Evolutionary conservation across 2,888 invertebrate species (phyloP), one percentile per base, ranked within the genome.

Genomic region (Drosophila mimica): DNA sequence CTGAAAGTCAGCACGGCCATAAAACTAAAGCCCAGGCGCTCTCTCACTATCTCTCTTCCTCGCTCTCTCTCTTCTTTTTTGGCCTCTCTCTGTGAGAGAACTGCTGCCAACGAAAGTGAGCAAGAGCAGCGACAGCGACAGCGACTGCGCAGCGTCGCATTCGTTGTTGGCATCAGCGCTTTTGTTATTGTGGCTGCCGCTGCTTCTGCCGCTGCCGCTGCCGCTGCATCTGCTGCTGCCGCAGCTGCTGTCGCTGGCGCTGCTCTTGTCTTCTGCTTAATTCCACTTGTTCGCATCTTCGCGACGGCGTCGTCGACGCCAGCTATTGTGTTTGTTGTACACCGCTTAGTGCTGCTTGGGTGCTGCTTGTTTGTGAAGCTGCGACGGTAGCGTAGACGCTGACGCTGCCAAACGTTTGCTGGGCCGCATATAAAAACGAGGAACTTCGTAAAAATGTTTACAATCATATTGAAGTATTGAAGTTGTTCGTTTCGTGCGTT

Each of bases 361-460:
- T 48, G 71, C 74, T 74, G 66, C 64, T 56, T 43, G 46, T 49
- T 52, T 54, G 28, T 54, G 76, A 74, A n/a, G 79, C 75, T 79
- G 78, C 70, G 68, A 57, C 56, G 60, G 57, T 53, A 34, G 30
- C 74, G 65, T 25, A 51, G 69, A 65, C 70, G 79, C 59, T 34
- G 59, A 51, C 75, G 69, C 69, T 61, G 57, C 66, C 57, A 70
- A 71, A 52, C 73, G 78, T 72, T 74, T 76, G 79, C 83, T 83
- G 76, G 76, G 83, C 80, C 81, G 78, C 89, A 83, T 87, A 87
- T 87, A 87, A 88, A 88, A 88, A 82, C 82, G 81, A 60, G 75
- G 82, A 86, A 78, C 89, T 81, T 83, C 71, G 75, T 77, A 75
- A 89, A 82, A 88, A 83, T 90, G 82, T 83, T 86, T 86, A 88